phyloP scores from a whole-genome alignment of 2,113 vertebrate genomes.

The Pelecanoides urinatrix region DNA sequence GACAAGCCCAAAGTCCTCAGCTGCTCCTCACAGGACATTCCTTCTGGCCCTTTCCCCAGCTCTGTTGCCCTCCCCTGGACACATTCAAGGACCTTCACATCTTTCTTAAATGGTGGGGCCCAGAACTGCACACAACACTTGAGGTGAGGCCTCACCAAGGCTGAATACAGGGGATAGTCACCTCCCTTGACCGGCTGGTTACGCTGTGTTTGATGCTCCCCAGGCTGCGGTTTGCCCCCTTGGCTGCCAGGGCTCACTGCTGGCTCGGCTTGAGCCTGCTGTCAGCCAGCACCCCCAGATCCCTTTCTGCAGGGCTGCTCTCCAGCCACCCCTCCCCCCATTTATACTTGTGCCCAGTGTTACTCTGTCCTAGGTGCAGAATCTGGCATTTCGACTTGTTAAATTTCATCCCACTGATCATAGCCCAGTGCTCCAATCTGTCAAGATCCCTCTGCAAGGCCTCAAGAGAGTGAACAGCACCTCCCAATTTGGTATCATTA shows the following conservation, averaged over 20 bases:
- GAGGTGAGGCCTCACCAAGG: fast-evolving
- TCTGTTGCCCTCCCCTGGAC: background rate
- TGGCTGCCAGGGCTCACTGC: background rate
- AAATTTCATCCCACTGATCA: background rate
- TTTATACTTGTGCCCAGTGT: background rate
- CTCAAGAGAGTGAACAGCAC: background rate
- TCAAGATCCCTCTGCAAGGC: background rate
- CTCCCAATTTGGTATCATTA: background rate
- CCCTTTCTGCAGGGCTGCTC: background rate
- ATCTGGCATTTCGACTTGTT: background rate
- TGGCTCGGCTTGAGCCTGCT: background rate
- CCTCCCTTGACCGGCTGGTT: fast-evolving
- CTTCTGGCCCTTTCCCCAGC: background rate
- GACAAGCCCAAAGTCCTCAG: background rate
- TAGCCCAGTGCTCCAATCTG: background rate
- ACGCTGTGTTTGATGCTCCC: background rate
- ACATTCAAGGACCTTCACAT: background rate
- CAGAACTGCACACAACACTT: background rate
- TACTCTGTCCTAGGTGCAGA: background rate
- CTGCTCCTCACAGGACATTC: background rate
- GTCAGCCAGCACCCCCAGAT: background rate
- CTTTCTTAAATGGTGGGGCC: background rate
- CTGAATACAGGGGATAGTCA: background rate
- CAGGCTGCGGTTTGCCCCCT: background rate
- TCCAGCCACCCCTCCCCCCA: background rate